Base-by-base conservation (phyloP, 2,888 invertebrate species). In the Helobdella robusta region DNA sequence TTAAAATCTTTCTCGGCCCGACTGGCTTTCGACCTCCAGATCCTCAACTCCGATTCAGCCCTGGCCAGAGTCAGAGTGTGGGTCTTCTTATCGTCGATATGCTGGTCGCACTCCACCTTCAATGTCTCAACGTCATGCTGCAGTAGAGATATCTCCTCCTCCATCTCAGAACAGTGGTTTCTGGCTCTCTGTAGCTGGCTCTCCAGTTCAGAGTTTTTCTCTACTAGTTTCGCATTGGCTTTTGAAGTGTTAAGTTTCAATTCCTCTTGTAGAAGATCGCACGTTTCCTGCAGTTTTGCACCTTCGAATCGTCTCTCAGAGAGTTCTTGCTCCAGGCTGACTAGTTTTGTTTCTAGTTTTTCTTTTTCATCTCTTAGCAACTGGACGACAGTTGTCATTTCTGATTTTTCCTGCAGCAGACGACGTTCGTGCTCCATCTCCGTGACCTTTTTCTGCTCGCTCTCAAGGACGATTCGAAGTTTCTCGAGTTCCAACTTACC, bases 401-500 rank as follows among this genome's bases (percentile, higher is more conserved):
- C 87, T 48, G 86, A 85, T 74, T 86, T 86, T 71, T 85, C 86
- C 67, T 85, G 85, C 35, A 86, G 80, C 36, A 86, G 81, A 64
- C 87, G 86, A 44, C 76, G 73, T 46, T 74, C 75, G 61, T 75
- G 74, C 68, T 79, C 76, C 66, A 88, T 77, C 74, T 89, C 87
- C 56, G 83, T 83, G 68, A 88, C 86, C 83, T 91, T 91, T 3
- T 88, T 86, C 74, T 88, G 85, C 6, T 91, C 90, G 77, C 88
- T 88, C 69, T 91, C 91, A 23, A 91, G 81, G 66, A 89, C 80
- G 61, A 88, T 88, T 23, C 85, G 85, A 70, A 89, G 82, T 58
- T 89, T 84, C 73, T 86, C 85, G 59, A 89, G 84, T 81, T 92
- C 91, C 70, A 89, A 88, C 74, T 86, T 86, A 30, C 87, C 83